phyloP scores from a whole-genome alignment of 2,888 invertebrate genomes.

The Odontothrips loti region DNA sequence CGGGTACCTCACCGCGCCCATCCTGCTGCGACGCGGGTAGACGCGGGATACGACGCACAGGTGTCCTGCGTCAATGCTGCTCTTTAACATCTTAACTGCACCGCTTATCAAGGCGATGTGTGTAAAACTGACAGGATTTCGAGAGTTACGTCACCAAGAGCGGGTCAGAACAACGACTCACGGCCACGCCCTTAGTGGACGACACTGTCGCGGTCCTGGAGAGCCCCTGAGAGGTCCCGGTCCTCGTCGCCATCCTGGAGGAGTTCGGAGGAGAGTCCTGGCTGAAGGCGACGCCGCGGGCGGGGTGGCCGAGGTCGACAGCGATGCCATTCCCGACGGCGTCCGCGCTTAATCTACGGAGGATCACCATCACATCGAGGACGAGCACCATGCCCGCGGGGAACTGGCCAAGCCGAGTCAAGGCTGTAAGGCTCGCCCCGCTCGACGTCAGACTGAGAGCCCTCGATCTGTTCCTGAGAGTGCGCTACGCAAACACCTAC shows the following conservation, averaged over 20 bases:
- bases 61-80: not conserved
- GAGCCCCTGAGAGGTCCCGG: not conserved
- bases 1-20: not conserved
- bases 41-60: not conserved
- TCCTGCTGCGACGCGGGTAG: not conserved
- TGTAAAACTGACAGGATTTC: not conserved
- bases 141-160: not conserved
- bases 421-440: not conserved
- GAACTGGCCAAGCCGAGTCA: not conserved
- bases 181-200: not conserved
- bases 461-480: not conserved
- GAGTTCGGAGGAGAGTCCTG: not conserved
- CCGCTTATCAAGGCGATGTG: not conserved
- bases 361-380: not conserved
- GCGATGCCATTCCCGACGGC: not conserved
- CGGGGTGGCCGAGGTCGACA: not conserved
- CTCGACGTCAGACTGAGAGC: not conserved
- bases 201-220: not conserved
- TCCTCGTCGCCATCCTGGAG: not conserved
- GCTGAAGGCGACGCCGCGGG: not conserved
- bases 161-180: not conserved
- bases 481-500: not conserved
- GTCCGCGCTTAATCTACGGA: not conserved
- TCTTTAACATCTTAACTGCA: not conserved
- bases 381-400: not conserved